phyloP scores from a whole-genome alignment of 2,113 vertebrate genomes.

The Noturus placidus region DNA sequence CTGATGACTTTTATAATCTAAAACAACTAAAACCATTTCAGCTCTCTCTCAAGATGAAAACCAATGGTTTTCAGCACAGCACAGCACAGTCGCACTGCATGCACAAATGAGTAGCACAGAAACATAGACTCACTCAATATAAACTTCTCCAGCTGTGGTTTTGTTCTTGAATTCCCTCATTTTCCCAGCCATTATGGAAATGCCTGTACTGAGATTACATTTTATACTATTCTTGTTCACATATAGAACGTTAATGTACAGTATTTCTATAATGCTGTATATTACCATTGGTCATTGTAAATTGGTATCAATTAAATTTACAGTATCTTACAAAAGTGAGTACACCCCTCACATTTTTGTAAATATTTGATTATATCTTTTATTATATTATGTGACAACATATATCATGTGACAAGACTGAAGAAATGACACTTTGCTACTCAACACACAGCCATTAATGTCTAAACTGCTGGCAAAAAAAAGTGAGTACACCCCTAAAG shows the following conservation, averaged over 20 bases:
- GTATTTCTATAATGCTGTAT: not conserved
- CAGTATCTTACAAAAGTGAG: no score
- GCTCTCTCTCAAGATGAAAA: not conserved
- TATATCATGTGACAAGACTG: no score
- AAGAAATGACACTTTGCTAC: no score
- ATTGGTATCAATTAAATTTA: not conserved
- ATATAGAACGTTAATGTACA: not conserved
- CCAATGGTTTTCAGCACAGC: not conserved
- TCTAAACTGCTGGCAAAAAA: no score
- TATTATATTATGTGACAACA: no score
- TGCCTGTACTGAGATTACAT: not conserved
- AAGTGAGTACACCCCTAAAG: no score
- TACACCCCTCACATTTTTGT: no score
- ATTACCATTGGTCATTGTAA: not conserved
- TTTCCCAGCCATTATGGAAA: not conserved
- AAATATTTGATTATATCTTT: no score
- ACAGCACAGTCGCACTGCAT: not conserved
- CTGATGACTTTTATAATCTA: not conserved
- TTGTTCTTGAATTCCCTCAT: constrained; percentile 3
- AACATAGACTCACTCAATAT: not conserved
- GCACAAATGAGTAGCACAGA: not conserved
- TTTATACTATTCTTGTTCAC: not conserved
- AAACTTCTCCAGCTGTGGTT: not conserved
- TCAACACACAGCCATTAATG: no score
- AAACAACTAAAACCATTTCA: not conserved